phyloP scores from a whole-genome alignment of 2,888 invertebrate species.

The Cataglyphis rosenhaueri region DNA sequence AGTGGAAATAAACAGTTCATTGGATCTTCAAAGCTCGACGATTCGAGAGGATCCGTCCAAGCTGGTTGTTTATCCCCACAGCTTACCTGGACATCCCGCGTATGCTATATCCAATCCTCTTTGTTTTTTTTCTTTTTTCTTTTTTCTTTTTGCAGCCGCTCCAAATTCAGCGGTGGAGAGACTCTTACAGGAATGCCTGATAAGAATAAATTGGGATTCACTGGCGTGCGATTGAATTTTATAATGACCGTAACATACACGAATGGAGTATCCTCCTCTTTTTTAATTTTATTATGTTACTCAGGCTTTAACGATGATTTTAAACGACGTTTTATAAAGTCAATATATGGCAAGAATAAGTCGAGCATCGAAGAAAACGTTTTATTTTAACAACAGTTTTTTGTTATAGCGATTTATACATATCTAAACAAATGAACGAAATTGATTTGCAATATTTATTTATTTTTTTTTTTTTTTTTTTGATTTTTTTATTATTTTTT shows the following conservation, averaged over 20 bases:
- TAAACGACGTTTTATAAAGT: not conserved
- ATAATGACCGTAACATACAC: constrained; percentile 18
- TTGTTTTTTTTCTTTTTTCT: not conserved
- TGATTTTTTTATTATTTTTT: not conserved
- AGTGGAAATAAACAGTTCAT: constrained; percentile 62
- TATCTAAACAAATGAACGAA: not conserved
- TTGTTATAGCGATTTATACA: not conserved
- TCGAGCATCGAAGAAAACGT: not conserved
- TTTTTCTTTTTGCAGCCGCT: constrained; percentile 33
- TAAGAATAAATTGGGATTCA: constrained; percentile 40
- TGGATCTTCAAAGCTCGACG: constrained; percentile 67
- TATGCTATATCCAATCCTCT: constrained; percentile 25
- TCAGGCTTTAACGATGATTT: not conserved
- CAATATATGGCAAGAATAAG: not conserved
- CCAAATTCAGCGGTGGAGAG: constrained; percentile 37
- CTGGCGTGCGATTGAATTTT: constrained; percentile 24
- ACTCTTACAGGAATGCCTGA: constrained; percentile 34
- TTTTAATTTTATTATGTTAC: not conserved
- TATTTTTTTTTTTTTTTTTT: not conserved
- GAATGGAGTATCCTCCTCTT: not conserved
- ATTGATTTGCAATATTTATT: not conserved
- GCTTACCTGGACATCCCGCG: constrained; percentile 53
- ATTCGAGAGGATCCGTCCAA: constrained; percentile 62
- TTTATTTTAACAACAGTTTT: not conserved
- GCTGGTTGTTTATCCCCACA: constrained; percentile 57